A percentile compares a stretch with the other conserved stretches of the same genome.
Evolutionary conservation across 30 jellyfish, hydroid and myxozoan genomes (phyloP).

Genomic region (Aurelia sp.): DNA sequence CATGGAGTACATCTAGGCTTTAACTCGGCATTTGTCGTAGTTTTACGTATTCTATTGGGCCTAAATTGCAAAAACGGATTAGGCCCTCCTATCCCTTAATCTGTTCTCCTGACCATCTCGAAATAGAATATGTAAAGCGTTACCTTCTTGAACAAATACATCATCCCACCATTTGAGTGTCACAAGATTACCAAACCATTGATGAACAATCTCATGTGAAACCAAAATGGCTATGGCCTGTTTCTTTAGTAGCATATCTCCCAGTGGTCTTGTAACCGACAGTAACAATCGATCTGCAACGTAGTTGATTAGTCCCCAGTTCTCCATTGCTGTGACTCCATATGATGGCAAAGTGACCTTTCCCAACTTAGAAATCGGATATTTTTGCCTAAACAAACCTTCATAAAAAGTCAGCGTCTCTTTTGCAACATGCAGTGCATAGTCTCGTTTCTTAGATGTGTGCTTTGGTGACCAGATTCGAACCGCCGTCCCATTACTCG

Average conservation of each 20-base stretch:
- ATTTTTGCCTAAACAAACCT: constrained; percentile 47
- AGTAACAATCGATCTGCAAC: constrained; percentile 39
- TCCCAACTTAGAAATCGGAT: constrained; percentile 82
- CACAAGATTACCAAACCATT: constrained; percentile 97
- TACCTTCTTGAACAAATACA: constrained; percentile 94
- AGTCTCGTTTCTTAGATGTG: constrained; percentile 38
- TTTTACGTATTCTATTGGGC: too few species aligned
- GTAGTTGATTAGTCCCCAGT: constrained; percentile 92
- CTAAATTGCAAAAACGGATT: too few species aligned
- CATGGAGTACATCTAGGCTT: too few species aligned
- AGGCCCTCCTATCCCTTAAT: too few species aligned
- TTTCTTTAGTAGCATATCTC: constrained; percentile 13
- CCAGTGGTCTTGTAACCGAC: background rate
- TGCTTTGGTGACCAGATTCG: constrained; percentile 92
- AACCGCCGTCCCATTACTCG: constrained; percentile 37
- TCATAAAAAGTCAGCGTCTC: constrained; percentile 72
- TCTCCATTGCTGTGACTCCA: constrained; percentile 92
- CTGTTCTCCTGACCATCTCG: too few species aligned
- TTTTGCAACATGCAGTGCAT: constrained; percentile 71
- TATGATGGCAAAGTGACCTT: constrained; percentile 80
- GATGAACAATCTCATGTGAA: constrained; percentile 95
- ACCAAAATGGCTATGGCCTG: constrained; percentile 50
- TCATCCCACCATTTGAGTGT: constrained; percentile 95
- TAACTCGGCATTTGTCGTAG: too few species aligned
- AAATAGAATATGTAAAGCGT: background rate